A percentile compares a stretch with the other conserved stretches of the same genome.
Conservation (phyloP, 2,888 invertebrate genomes). For the Scaptomyza parva region DNA sequence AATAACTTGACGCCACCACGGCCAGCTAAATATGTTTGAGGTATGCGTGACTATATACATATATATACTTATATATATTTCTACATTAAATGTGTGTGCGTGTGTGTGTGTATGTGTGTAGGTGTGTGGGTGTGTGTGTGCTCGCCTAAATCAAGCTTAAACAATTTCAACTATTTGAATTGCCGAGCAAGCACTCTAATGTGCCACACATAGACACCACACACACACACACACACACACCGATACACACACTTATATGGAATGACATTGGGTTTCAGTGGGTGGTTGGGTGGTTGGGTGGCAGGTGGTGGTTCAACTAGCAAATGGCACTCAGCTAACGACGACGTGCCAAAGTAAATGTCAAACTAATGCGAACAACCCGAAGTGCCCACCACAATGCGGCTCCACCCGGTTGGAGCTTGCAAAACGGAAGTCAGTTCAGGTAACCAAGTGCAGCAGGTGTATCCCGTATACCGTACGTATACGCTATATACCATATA, state of each 20-base stretch:
- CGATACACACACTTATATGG: slow-evolving; percentile 1
- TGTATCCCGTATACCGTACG: slow-evolving; percentile 2
- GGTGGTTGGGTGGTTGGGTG: background rate
- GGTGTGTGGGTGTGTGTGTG: slow-evolving; percentile 36
- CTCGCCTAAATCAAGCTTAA: slow-evolving; percentile 75
- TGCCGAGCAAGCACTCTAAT: slow-evolving; percentile 68
- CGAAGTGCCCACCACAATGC: slow-evolving; percentile 60
- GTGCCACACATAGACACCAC: slow-evolving; percentile 29
- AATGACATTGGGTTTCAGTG: slow-evolving; percentile 6
- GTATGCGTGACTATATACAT: slow-evolving; percentile 7
- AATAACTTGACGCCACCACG: slow-evolving; percentile 71
- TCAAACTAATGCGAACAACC: slow-evolving; percentile 76
- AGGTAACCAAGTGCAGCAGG: slow-evolving; percentile 7
- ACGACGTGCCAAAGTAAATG: slow-evolving; percentile 79
- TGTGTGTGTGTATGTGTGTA: slow-evolving; percentile 33
- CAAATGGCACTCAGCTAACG: slow-evolving; percentile 72
- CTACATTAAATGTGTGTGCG: slow-evolving; percentile 1
- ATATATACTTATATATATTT: slow-evolving; percentile 7
- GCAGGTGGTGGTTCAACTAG: slow-evolving; percentile 10
- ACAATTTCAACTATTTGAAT: slow-evolving; percentile 79
- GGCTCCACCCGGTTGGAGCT: slow-evolving; percentile 45
- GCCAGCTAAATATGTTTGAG: slow-evolving; percentile 37
- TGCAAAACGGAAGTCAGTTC: slow-evolving; percentile 25
- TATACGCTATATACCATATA: background rate
- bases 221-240: slow-evolving; percentile 12